Conservation (phyloP, 2,113 vertebrate species). For the Amazona vittata region DNA sequence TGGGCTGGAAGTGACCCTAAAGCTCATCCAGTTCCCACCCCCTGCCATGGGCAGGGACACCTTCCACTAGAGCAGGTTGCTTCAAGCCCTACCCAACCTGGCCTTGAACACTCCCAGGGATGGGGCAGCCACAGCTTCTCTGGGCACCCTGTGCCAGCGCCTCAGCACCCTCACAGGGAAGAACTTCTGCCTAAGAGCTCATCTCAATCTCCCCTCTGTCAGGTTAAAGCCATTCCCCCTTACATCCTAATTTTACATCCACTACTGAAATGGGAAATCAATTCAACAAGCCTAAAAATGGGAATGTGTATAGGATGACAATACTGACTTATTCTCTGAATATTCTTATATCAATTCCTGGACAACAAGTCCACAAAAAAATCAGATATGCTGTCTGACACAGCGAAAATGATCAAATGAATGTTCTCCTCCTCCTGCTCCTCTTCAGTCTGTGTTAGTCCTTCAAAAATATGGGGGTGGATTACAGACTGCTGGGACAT, state of each 20-base stretch:
- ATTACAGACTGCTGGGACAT: neutral
- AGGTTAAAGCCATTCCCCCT: neutral
- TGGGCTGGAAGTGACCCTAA: neutral
- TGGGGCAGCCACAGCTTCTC: neutral
- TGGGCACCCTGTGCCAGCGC: fast-evolving
- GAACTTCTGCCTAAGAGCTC: neutral
- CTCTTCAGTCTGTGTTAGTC: neutral
- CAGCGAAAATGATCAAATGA: neutral
- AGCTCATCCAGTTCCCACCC: neutral
- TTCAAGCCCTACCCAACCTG: neutral
- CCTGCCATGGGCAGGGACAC: neutral
- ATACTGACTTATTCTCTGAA: neutral
- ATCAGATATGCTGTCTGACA: neutral
- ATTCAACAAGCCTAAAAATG: neutral
- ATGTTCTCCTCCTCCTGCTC: neutral
- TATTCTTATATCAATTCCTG: neutral
- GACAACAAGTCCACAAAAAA: neutral
- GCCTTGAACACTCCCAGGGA: neutral
- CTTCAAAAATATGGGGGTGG: neutral
- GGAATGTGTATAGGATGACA: neutral
- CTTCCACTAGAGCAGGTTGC: neutral
- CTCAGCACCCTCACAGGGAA: neutral
- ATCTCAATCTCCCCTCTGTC: neutral
- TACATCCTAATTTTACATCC: neutral
- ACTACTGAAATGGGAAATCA: neutral